Evolutionary conservation across 2,888 invertebrate genomes (phyloP).

Genomic region (Dendrolimus pini): DNA sequence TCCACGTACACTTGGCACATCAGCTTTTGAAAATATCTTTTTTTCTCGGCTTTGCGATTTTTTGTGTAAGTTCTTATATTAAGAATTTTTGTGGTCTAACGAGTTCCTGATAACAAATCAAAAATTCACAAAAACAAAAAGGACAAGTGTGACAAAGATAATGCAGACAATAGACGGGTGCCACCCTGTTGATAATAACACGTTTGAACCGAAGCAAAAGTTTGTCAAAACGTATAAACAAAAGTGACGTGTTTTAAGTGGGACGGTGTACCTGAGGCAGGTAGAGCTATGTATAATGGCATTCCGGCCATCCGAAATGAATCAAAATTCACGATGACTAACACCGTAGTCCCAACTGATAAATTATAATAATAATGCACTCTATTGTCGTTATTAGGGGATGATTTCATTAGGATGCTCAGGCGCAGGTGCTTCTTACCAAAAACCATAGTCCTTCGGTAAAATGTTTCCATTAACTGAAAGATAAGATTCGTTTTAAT

Average conservation of each 20-base stretch:
- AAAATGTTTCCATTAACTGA: background rate
- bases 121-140: slow-evolving; percentile 9
- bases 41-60: no score
- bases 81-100: no score
- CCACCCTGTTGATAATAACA: slow-evolving; percentile 60
- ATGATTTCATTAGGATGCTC: slow-evolving; percentile 61
- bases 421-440: slow-evolving; percentile 39
- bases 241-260: slow-evolving; percentile 20
- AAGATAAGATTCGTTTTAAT: no score
- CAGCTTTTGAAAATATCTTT: no score
- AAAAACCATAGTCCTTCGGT: slow-evolving; percentile 4
- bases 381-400: slow-evolving; percentile 58
- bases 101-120: background rate
- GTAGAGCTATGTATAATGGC: slow-evolving; percentile 63
- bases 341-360: slow-evolving; percentile 36
- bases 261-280: slow-evolving; percentile 41
- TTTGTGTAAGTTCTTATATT: no score
- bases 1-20: no score
- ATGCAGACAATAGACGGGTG: slow-evolving; percentile 29
- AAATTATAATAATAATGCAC: slow-evolving; percentile 64
- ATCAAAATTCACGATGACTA: slow-evolving; percentile 64
- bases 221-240: slow-evolving; percentile 68
- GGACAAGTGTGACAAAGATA: slow-evolving; percentile 31
- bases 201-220: slow-evolving; percentile 43
- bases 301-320: slow-evolving; percentile 70